These are phyloP conservation scores for Serilophus lunatus DNA, from an alignment of 2,113 vertebrate species.

Conservation along the genomic window DNA sequence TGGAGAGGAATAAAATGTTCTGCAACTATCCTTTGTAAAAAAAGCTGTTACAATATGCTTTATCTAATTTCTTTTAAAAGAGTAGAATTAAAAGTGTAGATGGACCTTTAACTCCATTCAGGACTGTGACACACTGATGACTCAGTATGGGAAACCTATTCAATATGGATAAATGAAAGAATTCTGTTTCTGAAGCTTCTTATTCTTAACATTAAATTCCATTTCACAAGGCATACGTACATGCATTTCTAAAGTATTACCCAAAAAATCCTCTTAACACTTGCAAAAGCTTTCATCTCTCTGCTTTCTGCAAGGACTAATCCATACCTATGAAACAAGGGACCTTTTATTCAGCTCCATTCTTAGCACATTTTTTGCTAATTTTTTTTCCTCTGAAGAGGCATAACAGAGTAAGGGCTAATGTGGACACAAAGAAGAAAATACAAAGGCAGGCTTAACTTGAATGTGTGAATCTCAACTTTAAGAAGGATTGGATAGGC, in stretches of 20 bases:
- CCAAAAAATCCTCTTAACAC: slow-evolving; percentile 34
- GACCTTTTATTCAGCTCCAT: slow-evolving; percentile 26
- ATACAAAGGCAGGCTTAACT: slow-evolving; percentile 6
- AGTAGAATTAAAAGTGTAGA: background rate
- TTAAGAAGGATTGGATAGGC: background rate
- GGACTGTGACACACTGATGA: background rate
- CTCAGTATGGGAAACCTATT: background rate
- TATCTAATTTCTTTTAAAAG: background rate
- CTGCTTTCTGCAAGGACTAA: slow-evolving; percentile 26
- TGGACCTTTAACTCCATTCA: background rate
- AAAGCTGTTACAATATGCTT: background rate
- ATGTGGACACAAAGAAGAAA: background rate
- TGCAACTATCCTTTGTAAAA: background rate
- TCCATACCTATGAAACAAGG: slow-evolving; percentile 43
- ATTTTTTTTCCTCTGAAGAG: background rate
- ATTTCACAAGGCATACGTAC: background rate
- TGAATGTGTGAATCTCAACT: background rate
- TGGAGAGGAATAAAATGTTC: background rate
- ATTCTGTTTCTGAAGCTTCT: background rate
- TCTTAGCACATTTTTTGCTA: background rate
- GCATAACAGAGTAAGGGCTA: background rate
- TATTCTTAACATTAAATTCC: slow-evolving; percentile 29
- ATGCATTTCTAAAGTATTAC: slow-evolving; percentile 15
- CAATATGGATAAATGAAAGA: slow-evolving; percentile 12
- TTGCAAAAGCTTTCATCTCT: slow-evolving; percentile 33